phyloP scores from a whole-genome alignment of 2,888 invertebrate genomes.

The Exephanes ischioxanthus region DNA sequence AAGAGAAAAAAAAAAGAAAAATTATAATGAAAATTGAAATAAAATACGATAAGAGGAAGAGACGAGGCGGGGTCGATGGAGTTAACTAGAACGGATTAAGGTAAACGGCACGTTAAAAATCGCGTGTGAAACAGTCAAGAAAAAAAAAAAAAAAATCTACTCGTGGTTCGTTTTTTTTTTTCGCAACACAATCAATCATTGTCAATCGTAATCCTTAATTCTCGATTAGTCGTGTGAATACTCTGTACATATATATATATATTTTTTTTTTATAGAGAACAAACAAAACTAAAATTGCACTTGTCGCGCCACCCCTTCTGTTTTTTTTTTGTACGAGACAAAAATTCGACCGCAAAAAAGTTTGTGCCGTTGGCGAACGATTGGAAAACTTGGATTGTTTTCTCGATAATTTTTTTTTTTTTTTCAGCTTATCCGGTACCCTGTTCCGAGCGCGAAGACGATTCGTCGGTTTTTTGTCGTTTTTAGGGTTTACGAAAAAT shows the following conservation, averaged over 20 bases:
- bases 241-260: constrained; percentile 29
- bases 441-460: constrained; percentile 1
- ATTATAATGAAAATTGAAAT: not conserved
- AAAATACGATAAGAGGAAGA: constrained; percentile 19
- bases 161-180: constrained; percentile 11
- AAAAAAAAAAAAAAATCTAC: constrained; percentile 10
- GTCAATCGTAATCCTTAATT: constrained; percentile 50
- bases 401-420: not conserved
- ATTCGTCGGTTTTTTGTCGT: not conserved
- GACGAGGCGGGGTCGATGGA: not conserved
- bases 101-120: constrained; percentile 28
- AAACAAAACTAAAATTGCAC: constrained; percentile 54
- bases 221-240: constrained; percentile 49
- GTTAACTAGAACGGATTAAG: constrained; percentile 19
- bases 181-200: constrained; percentile 36
- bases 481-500: not conserved
- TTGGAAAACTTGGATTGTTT: not conserved
- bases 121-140: constrained; percentile 14
- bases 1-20: constrained; percentile 17
- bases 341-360: not conserved
- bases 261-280: constrained; percentile 23
- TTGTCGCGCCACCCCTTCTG: constrained; percentile 17
- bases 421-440: not conserved
- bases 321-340: not conserved
- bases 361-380: not conserved